Evolutionary conservation across 1,140 invertebrate genomes (phyloP).

Genomic region (Diachasma alloeum): DNA sequence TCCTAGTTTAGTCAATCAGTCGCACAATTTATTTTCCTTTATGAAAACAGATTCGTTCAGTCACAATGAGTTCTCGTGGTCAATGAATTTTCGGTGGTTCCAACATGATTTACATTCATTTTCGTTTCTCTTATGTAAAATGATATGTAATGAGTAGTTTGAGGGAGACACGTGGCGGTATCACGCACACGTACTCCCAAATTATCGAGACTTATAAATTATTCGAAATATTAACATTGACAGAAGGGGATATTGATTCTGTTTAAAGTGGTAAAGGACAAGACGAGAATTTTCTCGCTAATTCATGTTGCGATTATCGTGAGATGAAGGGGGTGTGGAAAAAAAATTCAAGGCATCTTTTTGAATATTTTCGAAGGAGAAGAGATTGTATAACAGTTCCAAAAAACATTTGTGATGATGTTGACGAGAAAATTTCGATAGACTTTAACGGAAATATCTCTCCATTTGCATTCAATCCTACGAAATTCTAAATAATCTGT

Average conservation of each 20-base stretch:
- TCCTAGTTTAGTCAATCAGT: neutral
- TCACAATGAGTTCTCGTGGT: neutral
- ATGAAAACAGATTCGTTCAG: neutral
- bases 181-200: neutral
- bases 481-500: no score
- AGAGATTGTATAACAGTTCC: no score
- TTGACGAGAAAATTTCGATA: no score
- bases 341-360: no score
- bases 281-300: no score
- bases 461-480: no score
- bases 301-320: no score
- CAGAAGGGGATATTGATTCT: neutral
- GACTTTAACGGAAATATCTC: no score
- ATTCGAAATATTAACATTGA: neutral
- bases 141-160: constrained; percentile 1
- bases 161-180: neutral
- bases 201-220: neutral
- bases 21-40: neutral
- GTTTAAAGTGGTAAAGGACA: no score
- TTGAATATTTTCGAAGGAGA: no score
- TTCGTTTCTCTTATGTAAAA: neutral
- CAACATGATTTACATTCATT: neutral
- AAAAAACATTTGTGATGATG: no score
- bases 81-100: neutral
- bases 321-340: no score